These are phyloP conservation scores for Chorisops tibialis DNA, from an alignment of 2,888 invertebrate genomes.

Conservation along the genomic window DNA sequence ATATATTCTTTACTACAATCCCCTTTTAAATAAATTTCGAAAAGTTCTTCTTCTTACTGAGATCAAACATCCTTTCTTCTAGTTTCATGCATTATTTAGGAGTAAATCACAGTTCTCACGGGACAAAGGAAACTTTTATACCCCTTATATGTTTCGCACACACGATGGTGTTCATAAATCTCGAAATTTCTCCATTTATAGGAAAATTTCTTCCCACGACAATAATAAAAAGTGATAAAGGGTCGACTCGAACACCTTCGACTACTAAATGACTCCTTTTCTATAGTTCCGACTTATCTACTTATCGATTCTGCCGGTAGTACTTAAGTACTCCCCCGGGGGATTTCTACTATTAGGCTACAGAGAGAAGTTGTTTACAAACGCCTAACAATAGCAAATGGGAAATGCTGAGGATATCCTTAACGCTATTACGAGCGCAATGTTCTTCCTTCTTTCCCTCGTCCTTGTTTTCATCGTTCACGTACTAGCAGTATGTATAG, in stretches of 20 bases:
- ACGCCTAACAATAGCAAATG: conserved; percentile 18
- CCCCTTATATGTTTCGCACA: no score
- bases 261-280: conserved; percentile 20
- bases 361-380: conserved; percentile 3
- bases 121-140: no score
- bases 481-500: no score
- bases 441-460: conserved; percentile 4
- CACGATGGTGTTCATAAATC: no score
- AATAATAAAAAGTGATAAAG: conserved; percentile 23
- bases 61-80: no score
- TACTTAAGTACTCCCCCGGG: conserved; percentile 20
- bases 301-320: conserved; percentile 23
- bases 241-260: conserved; percentile 14
- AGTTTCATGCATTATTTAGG: no score
- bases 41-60: no score
- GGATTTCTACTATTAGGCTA: conserved; percentile 17
- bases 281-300: conserved; percentile 8
- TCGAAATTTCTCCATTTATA: conserved; percentile 9
- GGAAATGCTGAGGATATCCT: conserved; percentile 10
- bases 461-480: no score
- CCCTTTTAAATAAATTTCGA: no score
- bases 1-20: no score
- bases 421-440: conserved; percentile 24
- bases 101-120: no score
- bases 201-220: conserved; percentile 21